These are phyloP conservation scores for Cyphomyrus discorhynchus DNA, from an alignment of 2,113 vertebrate species.

Conservation along the genomic window DNA sequence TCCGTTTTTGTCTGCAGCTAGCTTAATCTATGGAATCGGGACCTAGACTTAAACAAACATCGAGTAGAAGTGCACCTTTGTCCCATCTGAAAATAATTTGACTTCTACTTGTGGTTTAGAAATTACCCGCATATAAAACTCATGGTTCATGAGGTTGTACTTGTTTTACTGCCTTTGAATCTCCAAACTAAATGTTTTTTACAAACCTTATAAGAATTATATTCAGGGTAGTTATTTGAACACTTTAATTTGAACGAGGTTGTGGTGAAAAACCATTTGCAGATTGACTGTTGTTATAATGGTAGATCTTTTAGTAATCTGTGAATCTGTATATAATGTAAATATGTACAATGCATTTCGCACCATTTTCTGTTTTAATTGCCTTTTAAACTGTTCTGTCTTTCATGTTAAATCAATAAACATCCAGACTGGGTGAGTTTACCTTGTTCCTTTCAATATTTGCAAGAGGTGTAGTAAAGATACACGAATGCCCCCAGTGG, in stretches of 20 bases:
- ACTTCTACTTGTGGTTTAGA: not conserved
- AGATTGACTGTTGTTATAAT: not conserved
- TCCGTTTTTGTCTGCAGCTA: not conserved
- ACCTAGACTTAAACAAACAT: not conserved
- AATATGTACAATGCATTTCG: slow-evolving; percentile 30
- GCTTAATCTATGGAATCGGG: not conserved
- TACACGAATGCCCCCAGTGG: not conserved
- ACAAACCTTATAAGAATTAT: not conserved
- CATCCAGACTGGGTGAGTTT: not conserved
- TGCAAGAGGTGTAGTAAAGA: not conserved
- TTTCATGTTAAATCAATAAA: slow-evolving; percentile 5
- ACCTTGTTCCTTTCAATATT: not conserved
- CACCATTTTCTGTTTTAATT: not conserved
- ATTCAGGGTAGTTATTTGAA: not conserved
- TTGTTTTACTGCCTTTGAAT: not conserved
- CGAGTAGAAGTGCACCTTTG: not conserved
- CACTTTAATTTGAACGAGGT: not conserved
- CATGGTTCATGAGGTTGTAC: not conserved
- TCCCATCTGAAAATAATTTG: not conserved
- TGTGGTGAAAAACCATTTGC: not conserved
- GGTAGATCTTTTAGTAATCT: not conserved
- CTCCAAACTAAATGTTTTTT: not conserved
- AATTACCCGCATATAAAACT: not conserved
- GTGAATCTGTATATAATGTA: slow-evolving; percentile 42
- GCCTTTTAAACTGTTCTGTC: not conserved